Conservation (phyloP, 2,888 invertebrate genomes). For the Melikaiella ostensackeni region DNA sequence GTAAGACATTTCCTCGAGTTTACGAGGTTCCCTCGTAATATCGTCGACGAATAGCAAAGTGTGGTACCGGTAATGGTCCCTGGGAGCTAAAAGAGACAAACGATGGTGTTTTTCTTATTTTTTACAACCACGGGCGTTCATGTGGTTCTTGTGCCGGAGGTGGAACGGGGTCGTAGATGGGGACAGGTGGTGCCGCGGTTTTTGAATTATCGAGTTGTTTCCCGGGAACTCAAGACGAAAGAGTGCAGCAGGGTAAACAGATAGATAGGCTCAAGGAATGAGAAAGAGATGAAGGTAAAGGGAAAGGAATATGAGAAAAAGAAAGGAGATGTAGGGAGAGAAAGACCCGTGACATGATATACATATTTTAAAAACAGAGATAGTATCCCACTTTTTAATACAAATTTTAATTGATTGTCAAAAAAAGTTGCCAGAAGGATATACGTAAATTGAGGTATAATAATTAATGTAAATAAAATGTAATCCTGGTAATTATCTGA, state of each 20-base stretch:
- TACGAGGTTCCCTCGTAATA: constrained; percentile 48
- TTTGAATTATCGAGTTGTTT: constrained; percentile 53
- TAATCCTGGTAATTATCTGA: too few relatives aligned
- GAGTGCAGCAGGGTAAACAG: background rate
- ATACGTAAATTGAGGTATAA: too few relatives aligned
- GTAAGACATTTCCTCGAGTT: constrained; percentile 48
- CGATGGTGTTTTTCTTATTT: constrained; percentile 50
- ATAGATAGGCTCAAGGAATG: background rate
- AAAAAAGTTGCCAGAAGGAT: too few relatives aligned
- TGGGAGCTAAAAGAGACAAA: constrained; percentile 50
- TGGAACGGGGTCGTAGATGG: constrained; percentile 45
- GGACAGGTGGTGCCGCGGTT: constrained; percentile 54
- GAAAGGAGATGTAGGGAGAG: background rate
- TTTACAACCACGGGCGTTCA: constrained; percentile 54
- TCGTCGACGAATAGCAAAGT: constrained; percentile 50
- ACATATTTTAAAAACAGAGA: too few relatives aligned
- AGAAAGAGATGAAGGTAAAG: background rate
- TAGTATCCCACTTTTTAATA: too few relatives aligned
- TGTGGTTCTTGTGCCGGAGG: constrained; percentile 42
- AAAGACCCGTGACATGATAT: too few relatives aligned
- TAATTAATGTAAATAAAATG: too few relatives aligned
- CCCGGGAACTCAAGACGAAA: constrained; percentile 26
- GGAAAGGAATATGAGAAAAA: background rate
- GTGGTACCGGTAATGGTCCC: constrained; percentile 49
- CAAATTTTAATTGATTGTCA: too few relatives aligned